phyloP scores from a whole-genome alignment of 2,888 invertebrate species.

The Barypeithes pellucidus region DNA sequence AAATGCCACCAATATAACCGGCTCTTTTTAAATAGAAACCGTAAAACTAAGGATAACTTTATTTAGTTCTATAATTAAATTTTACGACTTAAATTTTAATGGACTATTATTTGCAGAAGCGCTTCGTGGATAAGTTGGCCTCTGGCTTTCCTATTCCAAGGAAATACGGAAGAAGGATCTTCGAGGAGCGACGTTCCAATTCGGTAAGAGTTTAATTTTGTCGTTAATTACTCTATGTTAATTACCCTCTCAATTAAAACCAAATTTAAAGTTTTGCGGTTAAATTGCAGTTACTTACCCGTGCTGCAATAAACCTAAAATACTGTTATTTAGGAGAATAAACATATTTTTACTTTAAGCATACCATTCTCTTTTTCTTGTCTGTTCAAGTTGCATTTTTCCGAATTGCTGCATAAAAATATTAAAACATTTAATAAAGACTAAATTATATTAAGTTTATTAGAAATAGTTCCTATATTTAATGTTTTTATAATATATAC shows the following conservation, averaged over 20 bases:
- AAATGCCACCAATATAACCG: too few relatives aligned
- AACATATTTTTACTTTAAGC: too few relatives aligned
- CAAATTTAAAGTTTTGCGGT: conserved; percentile 30
- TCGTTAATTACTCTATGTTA: conserved; percentile 29
- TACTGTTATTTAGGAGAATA: too few relatives aligned
- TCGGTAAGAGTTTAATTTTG: conserved; percentile 74
- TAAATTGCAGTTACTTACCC: not conserved
- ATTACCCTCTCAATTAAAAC: conserved; percentile 39
- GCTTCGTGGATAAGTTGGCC: conserved; percentile 96
- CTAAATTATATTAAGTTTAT: too few relatives aligned
- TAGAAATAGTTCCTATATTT: too few relatives aligned
- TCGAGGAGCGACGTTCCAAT: conserved; percentile 84
- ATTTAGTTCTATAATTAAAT: not conserved
- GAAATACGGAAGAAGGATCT: conserved; percentile 78
- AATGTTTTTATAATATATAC: too few relatives aligned
- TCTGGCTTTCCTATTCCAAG: conserved; percentile 89
- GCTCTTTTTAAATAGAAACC: not conserved
- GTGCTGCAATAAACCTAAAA: too few relatives aligned
- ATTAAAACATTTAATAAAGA: too few relatives aligned
- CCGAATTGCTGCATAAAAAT: too few relatives aligned
- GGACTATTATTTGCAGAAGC: conserved; percentile 72
- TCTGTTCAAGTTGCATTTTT: too few relatives aligned
- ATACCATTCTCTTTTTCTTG: too few relatives aligned
- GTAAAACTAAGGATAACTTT: not conserved
- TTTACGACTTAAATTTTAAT: conserved; percentile 37